These are phyloP conservation scores for Cetoscarus ocellatus DNA, from an alignment of 2,797 vertebrate species.

Conservation along the genomic window DNA sequence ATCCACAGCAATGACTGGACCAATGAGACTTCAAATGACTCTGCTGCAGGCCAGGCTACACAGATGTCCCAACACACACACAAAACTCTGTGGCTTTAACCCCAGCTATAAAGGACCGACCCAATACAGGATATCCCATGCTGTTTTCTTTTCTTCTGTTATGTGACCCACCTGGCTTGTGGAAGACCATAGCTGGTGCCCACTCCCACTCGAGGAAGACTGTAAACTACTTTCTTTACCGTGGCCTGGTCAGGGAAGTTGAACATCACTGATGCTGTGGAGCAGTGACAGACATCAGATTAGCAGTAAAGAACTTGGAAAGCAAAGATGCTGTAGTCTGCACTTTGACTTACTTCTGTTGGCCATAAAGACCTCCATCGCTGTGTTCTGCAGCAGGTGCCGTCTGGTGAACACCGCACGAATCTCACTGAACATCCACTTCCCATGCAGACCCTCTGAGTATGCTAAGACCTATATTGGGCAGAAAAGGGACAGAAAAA, in stretches of 20 bases:
- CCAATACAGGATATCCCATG: slow-evolving; percentile 5
- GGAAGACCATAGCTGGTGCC: slow-evolving; percentile 98
- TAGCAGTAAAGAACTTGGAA: not conserved
- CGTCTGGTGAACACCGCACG: slow-evolving; percentile 95
- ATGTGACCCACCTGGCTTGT: slow-evolving; percentile 91
- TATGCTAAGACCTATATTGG: slow-evolving; percentile 91
- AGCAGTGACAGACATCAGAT: slow-evolving; percentile 36
- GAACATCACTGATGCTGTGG: slow-evolving; percentile 96
- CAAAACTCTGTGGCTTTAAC: slow-evolving; percentile 11
- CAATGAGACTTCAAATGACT: slow-evolving; percentile 73
- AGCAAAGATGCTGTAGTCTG: slow-evolving; percentile 10
- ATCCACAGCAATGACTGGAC: slow-evolving; percentile 70
- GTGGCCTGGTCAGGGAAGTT: slow-evolving; percentile 98
- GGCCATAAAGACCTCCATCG: slow-evolving; percentile 98
- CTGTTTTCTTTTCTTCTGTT: not conserved
- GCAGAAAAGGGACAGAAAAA: slow-evolving; percentile 21
- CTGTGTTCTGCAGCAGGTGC: slow-evolving; percentile 95
- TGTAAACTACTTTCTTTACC: slow-evolving; percentile 96
- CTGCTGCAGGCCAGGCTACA: slow-evolving; percentile 53
- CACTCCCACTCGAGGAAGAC: slow-evolving; percentile 96
- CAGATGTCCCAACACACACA: slow-evolving; percentile 27
- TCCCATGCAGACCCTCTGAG: slow-evolving; percentile 96
- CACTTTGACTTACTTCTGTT: slow-evolving; percentile 91
- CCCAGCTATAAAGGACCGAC: slow-evolving; percentile 3
- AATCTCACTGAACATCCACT: slow-evolving; percentile 99